Evolutionary conservation across 1,140 invertebrate species (phyloP).

Genomic region (Mesaphorura yosii): DNA sequence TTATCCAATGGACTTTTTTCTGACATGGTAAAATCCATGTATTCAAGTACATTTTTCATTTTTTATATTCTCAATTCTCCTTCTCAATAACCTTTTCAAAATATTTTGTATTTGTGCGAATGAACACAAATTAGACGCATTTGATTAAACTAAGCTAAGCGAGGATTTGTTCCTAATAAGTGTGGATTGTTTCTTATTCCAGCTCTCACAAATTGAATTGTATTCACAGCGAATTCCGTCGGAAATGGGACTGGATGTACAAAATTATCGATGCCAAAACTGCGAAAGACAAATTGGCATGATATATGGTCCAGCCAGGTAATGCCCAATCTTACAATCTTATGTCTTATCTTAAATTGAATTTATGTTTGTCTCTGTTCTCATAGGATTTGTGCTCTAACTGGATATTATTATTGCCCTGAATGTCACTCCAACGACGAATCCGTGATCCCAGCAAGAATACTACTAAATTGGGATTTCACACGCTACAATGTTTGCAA

Average conservation of each 20-base stretch:
- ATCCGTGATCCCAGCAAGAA: conserved; percentile 71
- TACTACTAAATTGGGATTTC: conserved; percentile 92
- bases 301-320: conserved; percentile 49
- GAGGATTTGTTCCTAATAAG: too few relatives aligned
- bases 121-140: too few relatives aligned
- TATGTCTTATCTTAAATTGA: not conserved
- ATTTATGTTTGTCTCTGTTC: not conserved
- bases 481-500: conserved; percentile 63
- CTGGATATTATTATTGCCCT: conserved; percentile 74
- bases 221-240: conserved; percentile 47
- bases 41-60: too few relatives aligned
- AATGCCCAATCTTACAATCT: conserved; percentile 7
- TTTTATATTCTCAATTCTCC: too few relatives aligned
- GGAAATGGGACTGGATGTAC: conserved; percentile 71
- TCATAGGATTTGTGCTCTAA: conserved; percentile 66
- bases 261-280: conserved; percentile 72
- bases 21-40: conserved; percentile 1
- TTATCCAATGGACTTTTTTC: conserved; percentile 9
- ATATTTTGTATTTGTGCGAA: too few relatives aligned
- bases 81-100: too few relatives aligned
- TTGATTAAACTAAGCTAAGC: too few relatives aligned
- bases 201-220: not conserved
- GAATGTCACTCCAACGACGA: conserved; percentile 71
- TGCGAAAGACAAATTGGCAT: conserved; percentile 68
- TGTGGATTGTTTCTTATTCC: conserved; percentile 2